A percentile compares a stretch with the other conserved stretches of the same genome.
Conservation (phyloP, 2,113 vertebrate species). For the Bufo gargarizans region DNA sequence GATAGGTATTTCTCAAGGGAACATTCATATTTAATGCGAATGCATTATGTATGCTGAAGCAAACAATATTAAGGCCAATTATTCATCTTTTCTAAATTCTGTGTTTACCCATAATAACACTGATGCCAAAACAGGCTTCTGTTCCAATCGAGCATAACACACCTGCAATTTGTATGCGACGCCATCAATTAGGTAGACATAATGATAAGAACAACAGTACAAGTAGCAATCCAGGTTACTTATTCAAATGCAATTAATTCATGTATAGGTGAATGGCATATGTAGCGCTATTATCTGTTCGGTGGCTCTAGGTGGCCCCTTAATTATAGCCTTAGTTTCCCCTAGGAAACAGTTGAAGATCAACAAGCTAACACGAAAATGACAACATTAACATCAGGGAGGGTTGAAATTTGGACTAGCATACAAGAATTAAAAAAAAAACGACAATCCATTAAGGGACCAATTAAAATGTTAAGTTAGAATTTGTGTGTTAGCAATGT, state of each 20-base stretch:
- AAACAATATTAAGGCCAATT: constrained; percentile 38
- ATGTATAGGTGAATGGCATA: constrained; percentile 43
- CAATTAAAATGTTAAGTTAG: constrained; percentile 50
- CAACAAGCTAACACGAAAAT: constrained; percentile 25
- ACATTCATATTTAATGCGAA: constrained; percentile 41
- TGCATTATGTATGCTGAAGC: constrained; percentile 35
- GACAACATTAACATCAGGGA: constrained; percentile 20
- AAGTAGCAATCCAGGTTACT: constrained; percentile 44
- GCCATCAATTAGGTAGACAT: constrained; percentile 40
- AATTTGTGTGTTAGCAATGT: not conserved
- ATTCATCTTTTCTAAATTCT: constrained; percentile 33
- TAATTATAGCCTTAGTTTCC: constrained; percentile 37
- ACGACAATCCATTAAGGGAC: constrained; percentile 40
- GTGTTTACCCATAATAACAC: constrained; percentile 38
- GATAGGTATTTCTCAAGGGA: constrained; percentile 26
- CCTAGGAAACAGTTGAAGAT: constrained; percentile 21
- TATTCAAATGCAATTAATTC: constrained; percentile 40
- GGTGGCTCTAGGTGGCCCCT: constrained; percentile 23
- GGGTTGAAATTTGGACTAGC: constrained; percentile 11
- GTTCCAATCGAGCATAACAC: constrained; percentile 12
- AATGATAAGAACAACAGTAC: constrained; percentile 44
- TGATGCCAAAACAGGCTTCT: constrained; percentile 14
- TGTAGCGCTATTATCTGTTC: not conserved
- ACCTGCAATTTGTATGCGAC: constrained; percentile 48
- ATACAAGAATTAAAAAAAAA: constrained; percentile 7